These are phyloP conservation scores for Alces alces DNA, from an alignment of 2,113 vertebrate species.

Conservation along the genomic window DNA sequence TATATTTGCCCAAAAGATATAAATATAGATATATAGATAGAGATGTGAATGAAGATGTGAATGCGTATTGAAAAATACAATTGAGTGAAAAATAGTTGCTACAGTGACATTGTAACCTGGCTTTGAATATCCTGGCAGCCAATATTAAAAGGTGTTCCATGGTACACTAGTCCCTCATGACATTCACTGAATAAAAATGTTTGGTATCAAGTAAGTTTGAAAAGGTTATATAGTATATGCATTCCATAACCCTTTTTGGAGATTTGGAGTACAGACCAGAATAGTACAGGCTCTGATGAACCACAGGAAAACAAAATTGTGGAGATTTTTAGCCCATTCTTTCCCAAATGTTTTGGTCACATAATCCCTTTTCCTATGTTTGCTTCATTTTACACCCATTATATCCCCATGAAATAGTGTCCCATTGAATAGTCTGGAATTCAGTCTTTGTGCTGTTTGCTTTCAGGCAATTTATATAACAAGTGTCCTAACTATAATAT, in stretches of 20 bases:
- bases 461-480: neutral
- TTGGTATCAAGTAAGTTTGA: neutral
- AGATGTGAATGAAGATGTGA: neutral
- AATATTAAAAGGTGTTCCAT: neutral
- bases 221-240: neutral
- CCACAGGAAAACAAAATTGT: neutral
- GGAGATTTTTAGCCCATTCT: neutral
- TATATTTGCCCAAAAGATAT: neutral
- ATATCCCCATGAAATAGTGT: neutral
- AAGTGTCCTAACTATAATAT: neutral
- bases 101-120: neutral
- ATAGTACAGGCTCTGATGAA: neutral
- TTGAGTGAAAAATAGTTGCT: neutral
- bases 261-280: neutral
- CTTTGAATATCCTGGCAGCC: neutral
- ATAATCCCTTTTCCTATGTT: neutral
- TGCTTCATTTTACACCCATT: neutral
- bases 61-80: neutral
- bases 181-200: neutral
- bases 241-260: neutral
- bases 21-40: neutral
- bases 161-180: neutral
- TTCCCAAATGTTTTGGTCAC: neutral
- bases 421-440: neutral
- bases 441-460: neutral